Base-by-base conservation (phyloP, 2,797 vertebrate genomes). In the Gambelia wislizenii region DNA sequence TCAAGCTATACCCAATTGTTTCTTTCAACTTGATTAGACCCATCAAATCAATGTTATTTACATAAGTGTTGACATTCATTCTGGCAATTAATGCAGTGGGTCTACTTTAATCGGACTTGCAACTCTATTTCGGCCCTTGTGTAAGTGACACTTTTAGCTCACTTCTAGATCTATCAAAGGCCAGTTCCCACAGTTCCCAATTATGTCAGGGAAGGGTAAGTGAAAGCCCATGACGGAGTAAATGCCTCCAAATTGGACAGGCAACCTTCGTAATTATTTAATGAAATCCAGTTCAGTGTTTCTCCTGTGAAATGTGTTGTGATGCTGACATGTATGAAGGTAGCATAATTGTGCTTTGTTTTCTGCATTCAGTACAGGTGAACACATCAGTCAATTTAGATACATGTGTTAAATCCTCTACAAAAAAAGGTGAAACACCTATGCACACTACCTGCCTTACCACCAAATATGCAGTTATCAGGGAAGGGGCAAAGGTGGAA, bases 231-330 rank as follows among this genome's bases (percentile, higher is more conserved):
- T 1, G 39, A 67, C 2, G 61, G 89, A 36, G 3, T 70, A 61
- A 54, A 67, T 18, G 33, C 69, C 75, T 86, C 78, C 44, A 67
- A 33, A 90, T 49, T 1, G 30, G 10, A 61, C 69, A 18, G 33
- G 42, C 2, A 0, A n/a, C 20, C 36, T 75, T 83, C 33, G 42
- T 49, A 27, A 54, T 18, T 6, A 86, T 54, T 69, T 91, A 86
- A 72, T 91, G 47, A 86, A 85, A 83, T 89, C 22, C 1, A 90
- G 87, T 72, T 69, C 36, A 47, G 87, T 84, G 36, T 3, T 64
- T 82, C 56, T 22, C 0, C 1, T 36, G 64, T 1, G 39, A 33
- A 67, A 85, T 79, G 36, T 64, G 88, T 83, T 30, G 52, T 79
- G 87, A 91, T n/a, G 20, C 70, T 92, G 79, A 78, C 2, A 52